Evolutionary conservation across 2,888 invertebrate genomes (phyloP).

Genomic region (Parelbella ahira): DNA sequence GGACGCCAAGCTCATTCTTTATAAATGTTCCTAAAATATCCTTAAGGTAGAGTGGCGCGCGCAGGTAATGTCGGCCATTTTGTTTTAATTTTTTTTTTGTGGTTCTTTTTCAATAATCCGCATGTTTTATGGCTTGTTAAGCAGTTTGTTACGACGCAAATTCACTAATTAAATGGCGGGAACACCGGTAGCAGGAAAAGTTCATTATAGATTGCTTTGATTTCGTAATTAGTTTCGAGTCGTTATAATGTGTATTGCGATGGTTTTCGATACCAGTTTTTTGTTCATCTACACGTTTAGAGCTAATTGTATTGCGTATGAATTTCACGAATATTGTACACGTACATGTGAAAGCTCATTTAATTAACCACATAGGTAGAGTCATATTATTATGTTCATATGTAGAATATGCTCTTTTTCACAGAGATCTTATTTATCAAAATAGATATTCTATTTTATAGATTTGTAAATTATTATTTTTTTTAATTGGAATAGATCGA

Average conservation of each 20-base stretch:
- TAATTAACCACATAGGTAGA: too few relatives aligned
- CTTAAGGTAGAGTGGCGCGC: conserved; percentile 51
- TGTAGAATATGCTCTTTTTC: too few relatives aligned
- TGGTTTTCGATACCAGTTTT: too few relatives aligned
- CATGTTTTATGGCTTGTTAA: conserved; percentile 74
- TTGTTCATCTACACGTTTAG: too few relatives aligned
- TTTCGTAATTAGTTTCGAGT: conserved; percentile 15
- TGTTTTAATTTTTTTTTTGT: conserved; percentile 58
- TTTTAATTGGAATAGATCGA: too few relatives aligned
- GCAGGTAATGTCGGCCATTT: conserved; percentile 70
- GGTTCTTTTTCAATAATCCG: conserved; percentile 71
- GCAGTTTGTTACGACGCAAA: conserved; percentile 59
- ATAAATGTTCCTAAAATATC: conserved; percentile 41
- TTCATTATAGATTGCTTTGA: conserved; percentile 35
- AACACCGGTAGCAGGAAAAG: conserved; percentile 59
- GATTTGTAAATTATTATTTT: too few relatives aligned
- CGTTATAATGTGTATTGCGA: background rate
- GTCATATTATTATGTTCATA: too few relatives aligned
- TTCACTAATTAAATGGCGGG: conserved; percentile 60
- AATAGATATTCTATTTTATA: too few relatives aligned
- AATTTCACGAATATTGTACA: too few relatives aligned
- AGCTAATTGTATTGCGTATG: too few relatives aligned
- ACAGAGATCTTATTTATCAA: too few relatives aligned
- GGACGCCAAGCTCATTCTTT: conserved; percentile 49
- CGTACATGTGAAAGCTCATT: too few relatives aligned